Conservation (phyloP, 2,888 invertebrate species). For the Polydrusus cervinus region DNA sequence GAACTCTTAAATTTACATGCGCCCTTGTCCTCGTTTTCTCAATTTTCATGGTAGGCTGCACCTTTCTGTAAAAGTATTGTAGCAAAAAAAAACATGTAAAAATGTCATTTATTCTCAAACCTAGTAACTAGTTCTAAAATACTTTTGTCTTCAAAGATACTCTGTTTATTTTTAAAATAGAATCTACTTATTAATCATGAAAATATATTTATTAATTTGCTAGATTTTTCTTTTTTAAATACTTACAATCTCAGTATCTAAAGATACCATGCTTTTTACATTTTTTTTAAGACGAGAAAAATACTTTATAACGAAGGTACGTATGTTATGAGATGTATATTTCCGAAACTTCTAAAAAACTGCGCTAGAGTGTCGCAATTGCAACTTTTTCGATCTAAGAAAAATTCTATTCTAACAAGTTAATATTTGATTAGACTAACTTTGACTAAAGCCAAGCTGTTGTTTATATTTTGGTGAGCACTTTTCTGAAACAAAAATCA, state of each 20-base stretch:
- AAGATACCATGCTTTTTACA: conserved; percentile 45
- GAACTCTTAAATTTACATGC: too few species aligned
- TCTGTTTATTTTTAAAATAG: conserved; percentile 40
- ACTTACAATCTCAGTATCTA: conserved; percentile 44
- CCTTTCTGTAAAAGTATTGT: neutral
- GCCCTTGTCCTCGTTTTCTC: too few species aligned
- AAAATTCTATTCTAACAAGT: conserved; percentile 62
- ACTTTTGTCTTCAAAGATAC: conserved; percentile 29
- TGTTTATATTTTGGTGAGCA: conserved; percentile 40
- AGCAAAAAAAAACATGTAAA: neutral
- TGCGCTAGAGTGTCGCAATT: conserved; percentile 35
- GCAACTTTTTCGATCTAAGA: conserved; percentile 61
- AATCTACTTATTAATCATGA: conserved; percentile 44
- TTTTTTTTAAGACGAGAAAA: conserved; percentile 32
- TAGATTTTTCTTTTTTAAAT: conserved; percentile 35
- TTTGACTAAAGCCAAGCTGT: conserved; percentile 60
- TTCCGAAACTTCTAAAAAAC: conserved; percentile 43
- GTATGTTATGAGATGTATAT: conserved; percentile 42
- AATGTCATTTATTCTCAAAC: too few species aligned
- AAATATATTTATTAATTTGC: conserved; percentile 43
- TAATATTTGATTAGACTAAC: conserved; percentile 61
- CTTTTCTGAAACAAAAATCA: conserved; percentile 39
- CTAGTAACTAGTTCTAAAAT: conserved; percentile 30
- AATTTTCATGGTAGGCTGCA: too few species aligned
- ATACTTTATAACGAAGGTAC: conserved; percentile 43